Evolutionary conservation across 2,797 vertebrate genomes (phyloP), one percentile per base, ranked within the genome.

Genomic region (Furcifer pardalis): DNA sequence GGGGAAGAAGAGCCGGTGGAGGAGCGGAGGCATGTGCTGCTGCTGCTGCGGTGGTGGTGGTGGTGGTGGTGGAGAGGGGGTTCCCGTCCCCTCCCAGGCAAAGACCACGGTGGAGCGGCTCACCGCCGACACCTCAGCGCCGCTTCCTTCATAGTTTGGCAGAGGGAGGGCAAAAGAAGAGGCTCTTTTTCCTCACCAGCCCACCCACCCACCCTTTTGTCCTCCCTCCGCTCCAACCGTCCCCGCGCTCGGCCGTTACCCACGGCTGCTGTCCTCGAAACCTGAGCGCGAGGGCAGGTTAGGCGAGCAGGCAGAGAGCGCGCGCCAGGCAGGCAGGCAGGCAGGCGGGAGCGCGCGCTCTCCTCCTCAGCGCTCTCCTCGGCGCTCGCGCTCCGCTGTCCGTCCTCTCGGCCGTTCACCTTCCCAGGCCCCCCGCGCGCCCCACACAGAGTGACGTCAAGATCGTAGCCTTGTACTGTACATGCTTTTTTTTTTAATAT

Each of bases 11-110:
- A 44, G 73, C 76, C 44, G 79, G 87, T 87, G 83, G 87, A 89
- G 84, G 44, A 86, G 84, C 86, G 88, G 84, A 85, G n/a, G 82
- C 74, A 13, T 15, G 82, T 83, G 75, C 73, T n/a, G 35, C 5
- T 74, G 84, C 74, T 83, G 75, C 73, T 63, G 56, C 40, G 78
- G 13, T 49, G 1, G 27, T 35, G 7, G 88, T 73, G 89, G 88
- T 82, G 89, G n/a, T n/a, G n/a, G n/a, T n/a, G n/a, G n/a, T n/a
- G n/a, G n/a, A n/a, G n/a, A n/a, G n/a, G n/a, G n/a, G n/a, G n/a
- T n/a, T n/a, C n/a, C n/a, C n/a, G n/a, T n/a, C n/a, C n/a, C n/a
- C n/a, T n/a, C n/a, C n/a, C n/a, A n/a, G n/a, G n/a, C n/a, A n/a
- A n/a, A n/a, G n/a, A n/a, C 71, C 72, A 80, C 78, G 76, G 80